A percentile compares a stretch with the other conserved stretches of the same genome.
phyloP scores from a whole-genome alignment of 2,888 invertebrate genomes.

The Drosophila ezoana region DNA sequence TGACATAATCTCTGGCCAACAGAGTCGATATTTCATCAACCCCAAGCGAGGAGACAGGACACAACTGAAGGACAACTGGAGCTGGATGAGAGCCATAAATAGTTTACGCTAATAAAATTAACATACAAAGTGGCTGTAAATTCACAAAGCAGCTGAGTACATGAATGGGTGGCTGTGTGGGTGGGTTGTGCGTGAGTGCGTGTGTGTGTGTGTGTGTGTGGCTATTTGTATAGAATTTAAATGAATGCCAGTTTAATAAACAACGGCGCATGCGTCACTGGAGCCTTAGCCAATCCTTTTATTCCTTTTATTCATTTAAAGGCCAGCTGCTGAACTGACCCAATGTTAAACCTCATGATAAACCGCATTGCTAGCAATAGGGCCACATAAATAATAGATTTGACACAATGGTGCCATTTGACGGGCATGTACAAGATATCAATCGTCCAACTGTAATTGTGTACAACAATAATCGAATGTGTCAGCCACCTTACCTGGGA shows the following conservation, averaged over 20 bases:
- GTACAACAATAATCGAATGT: constrained; percentile 35
- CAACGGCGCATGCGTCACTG: constrained; percentile 7
- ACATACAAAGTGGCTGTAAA: constrained; percentile 55
- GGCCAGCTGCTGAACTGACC: constrained; percentile 16
- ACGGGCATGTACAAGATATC: constrained; percentile 29
- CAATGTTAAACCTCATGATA: constrained; percentile 5
- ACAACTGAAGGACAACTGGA: constrained; percentile 19
- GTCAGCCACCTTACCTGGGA: constrained; percentile 19
- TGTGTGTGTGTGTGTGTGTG: constrained; percentile 15
- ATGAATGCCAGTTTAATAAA: constrained; percentile 30
- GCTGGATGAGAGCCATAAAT: constrained; percentile 24
- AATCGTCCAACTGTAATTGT: constrained; percentile 53
- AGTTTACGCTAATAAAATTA: constrained; percentile 52
- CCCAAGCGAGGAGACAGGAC: constrained; percentile 4
- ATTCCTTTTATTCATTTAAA: background rate
- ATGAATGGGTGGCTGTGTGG: background rate
- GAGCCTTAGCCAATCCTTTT: background rate
- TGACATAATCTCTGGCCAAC: constrained; percentile 59
- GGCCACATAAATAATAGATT: constrained; percentile 39
- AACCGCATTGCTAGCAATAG: constrained; percentile 14
- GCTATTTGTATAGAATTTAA: constrained; percentile 32
- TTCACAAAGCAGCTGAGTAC: background rate
- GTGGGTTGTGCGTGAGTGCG: background rate
- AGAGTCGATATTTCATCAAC: constrained; percentile 30
- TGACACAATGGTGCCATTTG: constrained; percentile 32